Conservation (phyloP, 2,888 invertebrate genomes). For the Xiphydria camelus region DNA sequence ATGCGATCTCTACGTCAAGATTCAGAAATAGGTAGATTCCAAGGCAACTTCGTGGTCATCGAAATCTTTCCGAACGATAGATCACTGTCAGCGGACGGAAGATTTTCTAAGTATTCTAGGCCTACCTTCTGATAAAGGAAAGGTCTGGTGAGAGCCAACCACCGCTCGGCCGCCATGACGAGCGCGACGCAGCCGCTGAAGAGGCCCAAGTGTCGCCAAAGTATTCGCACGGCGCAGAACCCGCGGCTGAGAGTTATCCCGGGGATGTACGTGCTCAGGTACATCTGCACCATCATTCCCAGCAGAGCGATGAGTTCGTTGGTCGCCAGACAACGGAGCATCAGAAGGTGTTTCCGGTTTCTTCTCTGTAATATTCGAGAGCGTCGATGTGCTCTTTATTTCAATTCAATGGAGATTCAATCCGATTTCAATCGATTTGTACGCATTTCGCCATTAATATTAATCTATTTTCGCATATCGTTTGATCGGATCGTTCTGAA, state of each 20-base stretch:
- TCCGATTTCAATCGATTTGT: too few species aligned
- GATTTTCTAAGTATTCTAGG: neutral
- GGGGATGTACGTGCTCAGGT: conserved; percentile 61
- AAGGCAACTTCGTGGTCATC: too few species aligned
- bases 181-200: conserved; percentile 87
- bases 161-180: conserved; percentile 86
- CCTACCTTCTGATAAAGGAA: conserved; percentile 86
- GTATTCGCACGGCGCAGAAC: conserved; percentile 70
- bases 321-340: conserved; percentile 75
- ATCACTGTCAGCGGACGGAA: neutral
- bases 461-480: too few species aligned
- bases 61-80: too few species aligned
- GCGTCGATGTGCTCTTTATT: neutral
- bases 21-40: too few species aligned
- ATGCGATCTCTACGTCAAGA: too few species aligned
- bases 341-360: conserved; percentile 79
- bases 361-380: conserved; percentile 62
- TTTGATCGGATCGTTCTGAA: too few species aligned
- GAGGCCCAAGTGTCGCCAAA: conserved; percentile 80
- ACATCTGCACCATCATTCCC: conserved; percentile 75
- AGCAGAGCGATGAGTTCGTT: conserved; percentile 80
- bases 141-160: conserved; percentile 83
- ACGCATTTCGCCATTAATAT: too few species aligned
- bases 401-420: too few species aligned
- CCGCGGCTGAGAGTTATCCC: conserved; percentile 57